Evolutionary conservation across 2,113 vertebrate genomes (phyloP).

Genomic region (Albula glossodonta): DNA sequence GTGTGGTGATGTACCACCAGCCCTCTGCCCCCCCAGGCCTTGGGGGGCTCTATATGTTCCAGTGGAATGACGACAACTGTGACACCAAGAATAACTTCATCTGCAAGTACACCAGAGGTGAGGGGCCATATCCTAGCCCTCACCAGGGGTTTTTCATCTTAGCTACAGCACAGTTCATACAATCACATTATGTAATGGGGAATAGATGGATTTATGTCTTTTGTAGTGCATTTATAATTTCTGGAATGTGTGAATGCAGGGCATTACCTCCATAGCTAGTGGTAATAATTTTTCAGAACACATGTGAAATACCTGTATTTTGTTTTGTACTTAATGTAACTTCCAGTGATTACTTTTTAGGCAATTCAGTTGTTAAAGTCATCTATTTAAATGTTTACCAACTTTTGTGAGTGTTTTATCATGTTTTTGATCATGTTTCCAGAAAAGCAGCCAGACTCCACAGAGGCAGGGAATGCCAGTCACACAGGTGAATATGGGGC

Average conservation of each 20-base stretch:
- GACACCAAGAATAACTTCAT: slow-evolving; percentile 96
- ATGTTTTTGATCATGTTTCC: slow-evolving; percentile 23
- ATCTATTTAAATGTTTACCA: not conserved
- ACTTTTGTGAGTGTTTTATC: not conserved
- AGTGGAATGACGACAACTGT: slow-evolving; percentile 96
- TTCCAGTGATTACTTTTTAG: not conserved
- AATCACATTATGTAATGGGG: not conserved
- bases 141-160: too few species aligned
- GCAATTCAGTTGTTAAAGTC: not conserved
- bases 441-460: slow-evolving; percentile 32
- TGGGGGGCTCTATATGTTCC: slow-evolving; percentile 87
- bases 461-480: slow-evolving; percentile 33
- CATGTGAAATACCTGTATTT: too few species aligned
- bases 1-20: slow-evolving; percentile 97
- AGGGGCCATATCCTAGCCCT: not conserved
- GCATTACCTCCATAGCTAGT: too few species aligned
- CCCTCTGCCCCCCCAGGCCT: slow-evolving; percentile 79
- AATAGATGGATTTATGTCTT: not conserved
- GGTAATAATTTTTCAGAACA: too few species aligned
- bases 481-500: slow-evolving; percentile 38
- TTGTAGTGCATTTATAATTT: too few species aligned
- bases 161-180: not conserved
- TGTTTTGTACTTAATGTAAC: too few species aligned
- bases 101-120: slow-evolving; percentile 92
- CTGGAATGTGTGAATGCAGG: too few species aligned